Base-by-base conservation (phyloP, 2,113 vertebrate genomes). In the Amia ocellicauda region DNA sequence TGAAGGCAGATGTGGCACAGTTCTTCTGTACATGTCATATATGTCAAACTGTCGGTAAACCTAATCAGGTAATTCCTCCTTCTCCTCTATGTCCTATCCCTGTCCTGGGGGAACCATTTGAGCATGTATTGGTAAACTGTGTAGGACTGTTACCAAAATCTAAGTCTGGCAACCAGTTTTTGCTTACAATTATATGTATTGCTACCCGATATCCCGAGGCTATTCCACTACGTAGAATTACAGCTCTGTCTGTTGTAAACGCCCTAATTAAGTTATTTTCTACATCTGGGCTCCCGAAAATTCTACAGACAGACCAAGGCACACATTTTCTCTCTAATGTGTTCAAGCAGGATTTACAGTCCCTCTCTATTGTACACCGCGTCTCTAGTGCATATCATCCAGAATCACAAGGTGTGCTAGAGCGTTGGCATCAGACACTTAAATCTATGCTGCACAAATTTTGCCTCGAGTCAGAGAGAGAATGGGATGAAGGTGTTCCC, bases 201-300 rank as follows among this genome's bases (percentile, higher is more conserved):
- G 20, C 56, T 10, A 64, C 63, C 2, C 3, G 60, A 0, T 75
- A n/a, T 47, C 67, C 70, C 8, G 67, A 72, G 20, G 60, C 73
- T 3, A 14, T 66, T 1, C 43, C 66, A 5, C 10, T 36, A 1
- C 3, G 9, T 1, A 29, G 10, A 20, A 42, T 67, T 0, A 58
- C 47, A 0, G 8, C 61, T 13, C 7, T n/a, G 4, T 4, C 20
- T 2, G 11, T 72, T 3, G 22, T 54, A 0, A 62, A 41, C 4
- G 61, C 64, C 14, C 26, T 62, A 8, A 20, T 64, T 0, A 71
- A 60, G 8, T 72, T 62, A 14, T 71, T 74, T 19, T 47, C 64
- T 2, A 53, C 22, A 1, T 65, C 61, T 29, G 62, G 47, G 1
- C 36, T 63, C 1, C 55, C 62, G 1, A 42, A 41, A 42, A 20